Evolutionary conservation across 1,140 invertebrate genomes (phyloP), one percentile per base, ranked within the genome.

Genomic region (Macrostomum lignano): DNA sequence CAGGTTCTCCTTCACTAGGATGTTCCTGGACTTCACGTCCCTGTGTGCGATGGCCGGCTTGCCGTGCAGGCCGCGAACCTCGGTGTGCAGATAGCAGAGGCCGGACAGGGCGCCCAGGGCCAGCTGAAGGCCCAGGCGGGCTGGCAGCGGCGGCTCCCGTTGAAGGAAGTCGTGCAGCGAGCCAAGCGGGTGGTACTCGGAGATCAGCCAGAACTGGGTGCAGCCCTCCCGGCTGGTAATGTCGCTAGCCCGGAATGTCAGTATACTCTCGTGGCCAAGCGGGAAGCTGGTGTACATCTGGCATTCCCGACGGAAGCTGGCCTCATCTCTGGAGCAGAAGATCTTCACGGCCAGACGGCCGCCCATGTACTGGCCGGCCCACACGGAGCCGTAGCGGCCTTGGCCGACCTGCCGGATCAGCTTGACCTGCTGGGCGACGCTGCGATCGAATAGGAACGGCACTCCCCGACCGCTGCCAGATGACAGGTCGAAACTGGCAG

Each of bases 31-130:
- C 52, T 93, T 93, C 7, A 93, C 62, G 61, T 93, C 82, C 40
- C 82, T 65, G 57, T 93, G 84, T 7, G 82, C 84, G 44, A 93
- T 88, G 1, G 78, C 76, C 17, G 82, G 82, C 55, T 93, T 91
- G 35, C 70, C 71, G 72, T 47, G 17, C 44, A 41, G 31, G 17
- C 9, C 7, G 7, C 7, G 7, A 13, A 9, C 9, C 10, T 24
- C 23, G 10, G 13, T 13, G 23, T 24, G 23, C 23, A 24, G 13
- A 13, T 24, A 24, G 23, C 23, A 9, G 10, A 24, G 23, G 10
- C 23, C 23, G 10, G 13, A 24, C 10, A 24, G n/a, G n/a, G n/a
- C n/a, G n/a, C n/a, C n/a, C n/a, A n/a, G n/a, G n/a, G n/a, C n/a
- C n/a, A n/a, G n/a, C n/a, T n/a, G n/a, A n/a, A n/a, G n/a, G n/a